Base-by-base conservation (phyloP, 2,888 invertebrate genomes). In the Neria commutata region DNA sequence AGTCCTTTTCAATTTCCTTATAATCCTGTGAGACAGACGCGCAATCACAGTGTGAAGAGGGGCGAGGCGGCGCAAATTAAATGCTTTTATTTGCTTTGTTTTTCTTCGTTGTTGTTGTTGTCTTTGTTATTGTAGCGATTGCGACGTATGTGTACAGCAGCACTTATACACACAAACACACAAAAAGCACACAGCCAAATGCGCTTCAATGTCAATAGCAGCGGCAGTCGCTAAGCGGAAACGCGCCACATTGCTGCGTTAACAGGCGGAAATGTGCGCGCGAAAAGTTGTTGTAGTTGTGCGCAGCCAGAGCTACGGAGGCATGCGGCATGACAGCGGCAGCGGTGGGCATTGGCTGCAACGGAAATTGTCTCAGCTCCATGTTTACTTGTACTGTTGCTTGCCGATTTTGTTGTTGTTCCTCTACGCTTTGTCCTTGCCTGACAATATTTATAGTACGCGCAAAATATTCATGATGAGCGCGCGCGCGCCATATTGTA, bases 181-280 rank as follows among this genome's bases (percentile, higher is more conserved):
- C 16, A 46, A 21, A 6, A 42, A 17, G 17, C 3, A 42, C 19
- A 42, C n/a, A n/a, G 4, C 8, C 33, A 14, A 17, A 26, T 45
- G 26, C 16, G 42, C 42, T n/a, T 25, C 48, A 48, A 16, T n/a
- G 17, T 48, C 24, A 48, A 26, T 17, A 3, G 24, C 54, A 51
- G 47, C 60, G 67, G 58, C 58, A 61, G 59, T 65, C 71, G 69
- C 66, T 60, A 63, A 69, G 64, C 74, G 74, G 72, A 72, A 74
- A 69, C 63, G 74, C 71, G 63, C 59, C 66, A 72, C 72, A 72
- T 73, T 64, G 70, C 68, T 70, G 68, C 74, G 72, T 74, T 72
- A 72, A 37, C 65, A 71, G 70, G 67, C 72, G 72, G 74, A 72
- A 73, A 65, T 71, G 67, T 71, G 65, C 65, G 58, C 61, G 62